phyloP scores from a whole-genome alignment of 92 coral and sea anemone genomes.

The Parazoanthus swiftii region DNA sequence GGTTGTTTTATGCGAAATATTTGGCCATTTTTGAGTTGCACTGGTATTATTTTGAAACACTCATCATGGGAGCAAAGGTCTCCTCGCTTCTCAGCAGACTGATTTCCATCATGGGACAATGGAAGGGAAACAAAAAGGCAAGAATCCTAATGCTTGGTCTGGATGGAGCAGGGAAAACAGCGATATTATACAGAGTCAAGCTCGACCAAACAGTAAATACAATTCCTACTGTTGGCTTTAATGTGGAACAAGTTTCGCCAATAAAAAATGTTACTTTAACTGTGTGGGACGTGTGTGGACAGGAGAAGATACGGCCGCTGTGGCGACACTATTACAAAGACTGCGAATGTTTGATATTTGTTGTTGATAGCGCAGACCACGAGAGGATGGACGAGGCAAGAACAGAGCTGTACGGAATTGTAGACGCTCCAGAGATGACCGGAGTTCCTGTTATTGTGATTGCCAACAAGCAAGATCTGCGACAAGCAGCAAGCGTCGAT shows the following conservation, averaged over 20 bases:
- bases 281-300: constrained; percentile 84
- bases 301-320: constrained; percentile 67
- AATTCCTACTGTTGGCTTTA: constrained; percentile 78
- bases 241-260: constrained; percentile 77
- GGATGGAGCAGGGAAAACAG: constrained; percentile 84
- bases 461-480: constrained; percentile 80
- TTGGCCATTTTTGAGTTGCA: background rate
- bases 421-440: constrained; percentile 58
- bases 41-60: background rate
- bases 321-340: constrained; percentile 75
- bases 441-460: constrained; percentile 70
- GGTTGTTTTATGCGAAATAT: background rate
- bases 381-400: constrained; percentile 66
- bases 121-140: constrained; percentile 52
- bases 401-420: constrained; percentile 51
- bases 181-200: constrained; percentile 79
- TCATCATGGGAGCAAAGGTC: constrained; percentile 15
- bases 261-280: constrained; percentile 62
- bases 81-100: background rate
- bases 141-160: constrained; percentile 72
- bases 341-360: constrained; percentile 64
- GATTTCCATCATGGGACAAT: background rate
- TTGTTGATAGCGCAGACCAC: constrained; percentile 76
- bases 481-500: constrained; percentile 53
- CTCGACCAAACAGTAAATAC: constrained; percentile 68